Evolutionary conservation across 2,888 invertebrate genomes (phyloP).

Genomic region (Shargacucullia verbasci): DNA sequence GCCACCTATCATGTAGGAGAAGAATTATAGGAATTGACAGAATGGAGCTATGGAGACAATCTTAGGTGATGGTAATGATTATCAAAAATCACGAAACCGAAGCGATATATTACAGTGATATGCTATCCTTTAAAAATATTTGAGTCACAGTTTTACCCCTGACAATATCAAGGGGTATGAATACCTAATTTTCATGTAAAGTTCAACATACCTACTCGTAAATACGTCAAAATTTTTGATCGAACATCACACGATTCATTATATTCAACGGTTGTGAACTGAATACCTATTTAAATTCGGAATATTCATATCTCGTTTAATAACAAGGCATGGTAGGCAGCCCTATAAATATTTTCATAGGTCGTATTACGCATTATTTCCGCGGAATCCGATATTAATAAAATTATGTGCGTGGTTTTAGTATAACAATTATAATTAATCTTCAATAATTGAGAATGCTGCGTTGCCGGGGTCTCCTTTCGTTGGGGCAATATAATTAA

Average conservation of each 20-base stretch:
- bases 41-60: constrained; percentile 28
- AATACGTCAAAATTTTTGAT: constrained; percentile 18
- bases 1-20: constrained; percentile 12
- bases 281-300: constrained; percentile 46
- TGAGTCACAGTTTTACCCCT: not conserved
- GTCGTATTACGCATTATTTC: constrained; percentile 54
- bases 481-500: constrained; percentile 39
- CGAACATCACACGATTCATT: constrained; percentile 40
- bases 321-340: constrained; percentile 41
- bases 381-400: constrained; percentile 57
- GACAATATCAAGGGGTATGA: constrained; percentile 13
- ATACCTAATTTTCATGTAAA: constrained; percentile 9
- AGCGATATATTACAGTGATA: not conserved
- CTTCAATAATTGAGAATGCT: constrained; percentile 40
- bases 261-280: constrained; percentile 32
- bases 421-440: constrained; percentile 49
- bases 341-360: constrained; percentile 52
- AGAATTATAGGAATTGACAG: constrained; percentile 28
- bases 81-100: constrained; percentile 5
- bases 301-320: constrained; percentile 53
- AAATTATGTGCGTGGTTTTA: constrained; percentile 50
- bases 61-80: constrained; percentile 23
- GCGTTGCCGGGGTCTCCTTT: constrained; percentile 25
- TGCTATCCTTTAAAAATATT: too few species aligned
- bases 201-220: not conserved